Conservation (phyloP, 2,797 vertebrate species). For the Lagodon rhomboides region DNA sequence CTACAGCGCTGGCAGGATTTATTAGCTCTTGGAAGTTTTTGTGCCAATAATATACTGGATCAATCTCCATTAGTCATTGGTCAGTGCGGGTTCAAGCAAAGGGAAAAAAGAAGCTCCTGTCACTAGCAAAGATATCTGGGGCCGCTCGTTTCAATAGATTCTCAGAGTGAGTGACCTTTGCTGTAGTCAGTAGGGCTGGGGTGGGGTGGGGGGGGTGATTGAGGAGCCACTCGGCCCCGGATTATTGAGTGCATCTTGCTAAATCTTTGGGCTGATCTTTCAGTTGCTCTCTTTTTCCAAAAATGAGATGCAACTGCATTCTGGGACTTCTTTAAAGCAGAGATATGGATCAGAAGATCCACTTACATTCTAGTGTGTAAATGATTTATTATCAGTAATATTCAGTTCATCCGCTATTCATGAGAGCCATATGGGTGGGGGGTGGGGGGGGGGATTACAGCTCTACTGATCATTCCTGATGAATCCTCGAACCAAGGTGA, state of each 20-base stretch:
- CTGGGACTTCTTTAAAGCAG: not conserved
- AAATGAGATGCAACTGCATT: constrained; percentile 12
- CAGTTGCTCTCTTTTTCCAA: constrained; percentile 9
- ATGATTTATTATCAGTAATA: constrained; percentile 52
- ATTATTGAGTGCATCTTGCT: constrained; percentile 60
- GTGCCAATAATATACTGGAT: constrained; percentile 68
- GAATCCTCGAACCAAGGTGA: constrained; percentile 29
- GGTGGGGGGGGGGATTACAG: constrained; percentile 32
- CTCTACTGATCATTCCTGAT: constrained; percentile 35
- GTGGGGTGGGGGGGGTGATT: constrained; percentile 38
- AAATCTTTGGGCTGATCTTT: constrained; percentile 51
- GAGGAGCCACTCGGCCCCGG: constrained; percentile 46
- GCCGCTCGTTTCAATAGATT: constrained; percentile 49
- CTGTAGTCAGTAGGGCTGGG: constrained; percentile 39
- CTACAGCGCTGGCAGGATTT: constrained; percentile 55
- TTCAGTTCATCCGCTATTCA: constrained; percentile 47
- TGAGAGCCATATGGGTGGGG: constrained; percentile 6
- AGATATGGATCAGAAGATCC: constrained; percentile 4
- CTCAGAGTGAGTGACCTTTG: constrained; percentile 77
- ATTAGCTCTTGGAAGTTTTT: constrained; percentile 70
- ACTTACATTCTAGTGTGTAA: constrained; percentile 13
- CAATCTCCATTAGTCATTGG: constrained; percentile 80
- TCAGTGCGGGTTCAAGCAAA: constrained; percentile 50
- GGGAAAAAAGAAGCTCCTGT: constrained; percentile 68
- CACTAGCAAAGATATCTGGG: constrained; percentile 64